Base-by-base conservation (phyloP, 2,113 vertebrate genomes). In the Pygoscelis antarcticus region DNA sequence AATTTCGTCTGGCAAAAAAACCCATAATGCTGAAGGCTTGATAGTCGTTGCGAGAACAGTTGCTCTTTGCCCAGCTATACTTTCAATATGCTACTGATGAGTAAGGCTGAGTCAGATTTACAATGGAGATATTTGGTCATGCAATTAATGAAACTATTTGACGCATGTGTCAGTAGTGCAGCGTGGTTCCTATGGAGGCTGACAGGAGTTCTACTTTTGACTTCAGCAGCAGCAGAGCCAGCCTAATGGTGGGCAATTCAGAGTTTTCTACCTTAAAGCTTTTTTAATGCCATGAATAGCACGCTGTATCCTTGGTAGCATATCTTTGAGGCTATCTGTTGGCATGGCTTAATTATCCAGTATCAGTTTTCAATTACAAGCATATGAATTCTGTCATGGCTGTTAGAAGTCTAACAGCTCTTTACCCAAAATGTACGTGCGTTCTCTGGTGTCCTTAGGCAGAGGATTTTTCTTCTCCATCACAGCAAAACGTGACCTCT, bases 291-390 rank as follows among this genome's bases (percentile, higher is more conserved):
- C 85, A 74, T 42, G 62, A 95, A 94, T 85, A 95, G 91, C 74
- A 79, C 9, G 27, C 92, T 57, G 93, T 94, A 94, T 93, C 84
- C 93, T 90, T 88, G 95, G 93, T 8, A 96, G 93, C 80, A 42
- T 10, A 83, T 88, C 93, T 93, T 85, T 80, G 87, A 93, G 91
- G 89, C 84, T 96, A 85, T 88, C 93, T 77, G 49, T 83, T 96
- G 93, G 93, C 78, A 80, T 49, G 66, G 78, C 87, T 91, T 96
- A 94, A 91, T 96, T 93, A 96, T 62, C 81, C 29, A 83, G 22
- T 30, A 93, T 32, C 83, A 82, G 91, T 71, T 94, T 87, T 87
- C 96, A 87, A 54, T 49, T 27, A 95, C 36, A 26, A 86, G 90
- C 51, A 80, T 80, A 90, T 38, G 82, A 91, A 93, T 96, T 77